phyloP scores from a whole-genome alignment of 53 echinoderm and acorn worm genomes.

The Zoroaster sp. region DNA sequence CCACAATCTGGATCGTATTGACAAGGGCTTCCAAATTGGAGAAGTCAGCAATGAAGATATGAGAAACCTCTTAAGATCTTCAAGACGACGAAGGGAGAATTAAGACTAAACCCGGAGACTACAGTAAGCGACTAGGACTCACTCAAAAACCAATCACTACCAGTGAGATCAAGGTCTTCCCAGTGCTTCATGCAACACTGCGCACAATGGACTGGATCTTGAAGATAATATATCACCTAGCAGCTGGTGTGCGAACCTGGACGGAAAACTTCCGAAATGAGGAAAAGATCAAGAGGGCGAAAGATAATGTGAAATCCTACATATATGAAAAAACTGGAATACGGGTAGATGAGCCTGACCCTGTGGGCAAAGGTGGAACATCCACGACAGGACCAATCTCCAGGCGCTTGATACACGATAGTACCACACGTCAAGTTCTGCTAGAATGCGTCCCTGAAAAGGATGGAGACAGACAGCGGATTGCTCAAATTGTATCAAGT shows the following conservation, averaged over 20 bases:
- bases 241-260: constrained; percentile 15
- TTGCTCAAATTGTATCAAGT: neutral
- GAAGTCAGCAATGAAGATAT: neutral
- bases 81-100: neutral
- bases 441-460: constrained; percentile 19
- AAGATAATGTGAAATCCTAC: constrained; percentile 1
- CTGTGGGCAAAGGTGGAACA: constrained; percentile 17
- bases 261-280: constrained; percentile 13
- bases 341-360: neutral
- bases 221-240: neutral
- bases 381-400: neutral
- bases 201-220: constrained; percentile 29
- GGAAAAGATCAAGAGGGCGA: neutral
- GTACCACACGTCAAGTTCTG: neutral
- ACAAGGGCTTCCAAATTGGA: constrained; percentile 1
- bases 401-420: constrained; percentile 17
- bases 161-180: constrained; percentile 33
- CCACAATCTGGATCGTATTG: constrained; percentile 2
- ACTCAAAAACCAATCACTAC: constrained; percentile 6
- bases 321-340: constrained; percentile 11
- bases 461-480: neutral
- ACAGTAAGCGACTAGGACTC: neutral
- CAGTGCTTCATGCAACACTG: constrained; percentile 23
- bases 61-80: constrained; percentile 6
- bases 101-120: constrained; percentile 17